These are phyloP conservation scores for Rissa tridactyla DNA, from an alignment of 2,113 vertebrate genomes.

Conservation along the genomic window DNA sequence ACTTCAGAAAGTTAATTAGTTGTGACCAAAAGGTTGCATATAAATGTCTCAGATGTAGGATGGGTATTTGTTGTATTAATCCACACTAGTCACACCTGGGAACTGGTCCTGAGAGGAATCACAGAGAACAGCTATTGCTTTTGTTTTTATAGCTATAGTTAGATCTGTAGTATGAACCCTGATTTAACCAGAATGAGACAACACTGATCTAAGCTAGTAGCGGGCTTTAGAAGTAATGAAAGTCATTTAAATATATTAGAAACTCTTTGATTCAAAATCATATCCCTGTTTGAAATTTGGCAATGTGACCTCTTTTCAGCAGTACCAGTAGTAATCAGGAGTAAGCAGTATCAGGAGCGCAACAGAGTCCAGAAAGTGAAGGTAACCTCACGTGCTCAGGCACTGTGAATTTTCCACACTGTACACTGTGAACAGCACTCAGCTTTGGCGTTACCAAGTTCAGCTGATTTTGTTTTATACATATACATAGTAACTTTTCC, in stretches of 20 bases:
- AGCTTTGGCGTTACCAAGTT: neutral
- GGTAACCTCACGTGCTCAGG: neutral
- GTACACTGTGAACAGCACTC: neutral
- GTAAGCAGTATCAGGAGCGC: neutral
- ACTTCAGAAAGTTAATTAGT: neutral
- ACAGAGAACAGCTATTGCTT: neutral
- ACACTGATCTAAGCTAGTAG: neutral
- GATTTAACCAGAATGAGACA: neutral
- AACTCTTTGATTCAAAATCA: neutral
- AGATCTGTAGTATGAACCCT: neutral
- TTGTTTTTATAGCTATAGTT: neutral
- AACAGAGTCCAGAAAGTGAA: neutral
- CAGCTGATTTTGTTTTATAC: neutral
- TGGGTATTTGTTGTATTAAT: neutral
- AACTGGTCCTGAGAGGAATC: neutral
- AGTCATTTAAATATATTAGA: neutral
- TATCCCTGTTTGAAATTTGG: neutral
- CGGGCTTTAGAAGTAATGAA: neutral
- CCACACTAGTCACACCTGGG: neutral
- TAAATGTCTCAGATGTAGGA: neutral
- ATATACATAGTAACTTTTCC: neutral
- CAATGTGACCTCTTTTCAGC: neutral
- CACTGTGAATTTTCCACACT: fast-evolving
- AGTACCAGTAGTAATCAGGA: neutral
- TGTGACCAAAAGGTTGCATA: neutral